Conservation (phyloP, 2,888 invertebrate species). For the Drosophila neotestacea region DNA sequence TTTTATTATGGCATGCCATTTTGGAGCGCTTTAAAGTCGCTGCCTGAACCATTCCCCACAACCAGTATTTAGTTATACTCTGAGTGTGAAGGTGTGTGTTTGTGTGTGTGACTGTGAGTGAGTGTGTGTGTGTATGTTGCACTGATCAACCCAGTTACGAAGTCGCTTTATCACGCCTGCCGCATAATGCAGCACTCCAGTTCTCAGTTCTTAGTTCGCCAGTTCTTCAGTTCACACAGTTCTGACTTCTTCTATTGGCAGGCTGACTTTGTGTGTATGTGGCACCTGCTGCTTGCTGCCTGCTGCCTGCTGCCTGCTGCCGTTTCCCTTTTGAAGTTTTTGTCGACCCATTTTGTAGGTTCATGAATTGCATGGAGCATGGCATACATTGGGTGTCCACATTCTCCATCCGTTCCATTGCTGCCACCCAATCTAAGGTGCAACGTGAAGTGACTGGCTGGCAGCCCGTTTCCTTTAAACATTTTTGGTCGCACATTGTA, state of each 20-base stretch:
- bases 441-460: conserved; percentile 19
- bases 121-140: conserved; percentile 13
- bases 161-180: conserved; percentile 74
- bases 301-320: conserved; percentile 27
- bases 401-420: neutral
- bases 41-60: neutral
- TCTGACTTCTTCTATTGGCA: conserved; percentile 12
- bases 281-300: conserved; percentile 36
- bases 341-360: conserved; percentile 77
- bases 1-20: conserved; percentile 43
- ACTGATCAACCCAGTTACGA: conserved; percentile 70
- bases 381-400: conserved; percentile 36
- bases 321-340: conserved; percentile 81
- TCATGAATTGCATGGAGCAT: conserved; percentile 75
- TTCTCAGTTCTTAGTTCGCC: conserved; percentile 36
- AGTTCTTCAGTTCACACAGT: conserved; percentile 28
- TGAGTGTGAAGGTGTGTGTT: neutral
- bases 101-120: neutral
- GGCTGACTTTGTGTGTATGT: conserved; percentile 5
- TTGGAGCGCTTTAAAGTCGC: conserved; percentile 31
- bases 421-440: conserved; percentile 4
- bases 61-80: no score
- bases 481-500: conserved; percentile 82
- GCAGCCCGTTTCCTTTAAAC: conserved; percentile 74
- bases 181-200: conserved; percentile 67